Conservation (phyloP, 2,113 vertebrate species). For the crab-eating macaque (Macaca fascicularis) region T2T-MFA8v1.1 NC_088381.1:38942501-38943000, state of each 20-base stretch:
- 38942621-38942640: not conserved
- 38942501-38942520: fast-evolving
- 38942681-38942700: not conserved
- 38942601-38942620: not conserved
- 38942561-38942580: not conserved
- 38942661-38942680: not conserved
- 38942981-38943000: not conserved
- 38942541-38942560: not conserved
- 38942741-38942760: not conserved
- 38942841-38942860: not conserved
- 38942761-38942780: not conserved
- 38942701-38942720: not conserved
- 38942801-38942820: not conserved
- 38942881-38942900: not conserved
- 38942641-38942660: not conserved
- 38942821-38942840: not conserved
- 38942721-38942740: not conserved
- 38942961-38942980: not conserved
- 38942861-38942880: not conserved
- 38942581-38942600: not conserved
- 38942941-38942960: not conserved
- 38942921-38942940: not conserved
- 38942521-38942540: not conserved
- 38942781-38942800: not conserved
- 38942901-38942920: not conserved